These are phyloP conservation scores for Phthorimaea operculella DNA, from an alignment of 1,140 invertebrate genomes.

Conservation along the genomic window DNA sequence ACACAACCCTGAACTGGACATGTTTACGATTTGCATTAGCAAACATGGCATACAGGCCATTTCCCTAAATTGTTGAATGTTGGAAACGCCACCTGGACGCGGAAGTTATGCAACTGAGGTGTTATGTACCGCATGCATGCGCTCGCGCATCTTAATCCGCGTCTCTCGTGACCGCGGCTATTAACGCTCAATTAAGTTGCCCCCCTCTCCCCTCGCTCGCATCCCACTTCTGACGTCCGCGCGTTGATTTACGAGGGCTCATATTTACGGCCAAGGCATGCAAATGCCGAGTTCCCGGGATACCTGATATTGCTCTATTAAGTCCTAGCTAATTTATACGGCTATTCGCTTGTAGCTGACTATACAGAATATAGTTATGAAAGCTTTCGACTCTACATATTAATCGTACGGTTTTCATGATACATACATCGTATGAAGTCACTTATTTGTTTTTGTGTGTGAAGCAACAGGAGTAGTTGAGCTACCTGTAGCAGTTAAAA, in stretches of 20 bases:
- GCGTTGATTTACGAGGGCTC: background rate
- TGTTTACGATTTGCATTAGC: too few species aligned
- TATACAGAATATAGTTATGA: too few species aligned
- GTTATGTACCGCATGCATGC: background rate
- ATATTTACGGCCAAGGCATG: background rate
- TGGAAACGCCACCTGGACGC: background rate
- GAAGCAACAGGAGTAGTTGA: too few species aligned
- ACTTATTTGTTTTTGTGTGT: too few species aligned
- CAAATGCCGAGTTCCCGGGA: background rate
- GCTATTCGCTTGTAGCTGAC: too few species aligned
- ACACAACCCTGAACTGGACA: too few species aligned
- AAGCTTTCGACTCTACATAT: too few species aligned
- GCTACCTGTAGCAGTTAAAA: too few species aligned
- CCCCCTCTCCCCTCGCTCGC: background rate
- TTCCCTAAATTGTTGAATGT: too few species aligned
- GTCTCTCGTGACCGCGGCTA: background rate
- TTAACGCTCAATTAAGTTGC: conserved; percentile 1
- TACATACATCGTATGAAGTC: too few species aligned
- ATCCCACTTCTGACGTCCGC: background rate
- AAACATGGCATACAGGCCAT: too few species aligned
- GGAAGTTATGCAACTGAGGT: background rate
- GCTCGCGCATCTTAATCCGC: background rate
- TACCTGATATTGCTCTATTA: conserved; percentile 1
- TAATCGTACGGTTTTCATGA: too few species aligned
- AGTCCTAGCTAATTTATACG: background rate